phyloP scores from a whole-genome alignment of 2,113 vertebrate species.

The Oncorhynchus nerka region DNA sequence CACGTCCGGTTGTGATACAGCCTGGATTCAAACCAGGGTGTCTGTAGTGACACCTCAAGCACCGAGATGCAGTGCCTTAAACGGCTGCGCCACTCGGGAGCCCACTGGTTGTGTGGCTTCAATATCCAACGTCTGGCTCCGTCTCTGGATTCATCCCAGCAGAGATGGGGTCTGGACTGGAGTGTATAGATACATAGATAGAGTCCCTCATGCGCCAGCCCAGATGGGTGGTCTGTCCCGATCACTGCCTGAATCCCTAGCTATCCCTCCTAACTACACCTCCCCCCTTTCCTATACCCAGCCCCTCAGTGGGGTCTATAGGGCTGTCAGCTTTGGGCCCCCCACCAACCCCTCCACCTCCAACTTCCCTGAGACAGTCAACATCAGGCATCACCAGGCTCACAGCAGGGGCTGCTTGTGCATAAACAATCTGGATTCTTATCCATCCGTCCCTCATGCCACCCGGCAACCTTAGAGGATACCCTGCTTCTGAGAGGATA shows the following conservation, averaged over 20 bases:
- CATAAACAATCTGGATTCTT: conserved; percentile 25
- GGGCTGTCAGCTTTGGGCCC: neutral
- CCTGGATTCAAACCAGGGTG: no score
- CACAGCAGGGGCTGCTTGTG: conserved; percentile 24
- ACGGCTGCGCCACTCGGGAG: no score
- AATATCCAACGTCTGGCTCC: neutral
- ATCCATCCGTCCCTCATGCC: neutral
- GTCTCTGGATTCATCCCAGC: neutral
- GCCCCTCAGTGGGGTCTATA: neutral
- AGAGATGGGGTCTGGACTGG: neutral
- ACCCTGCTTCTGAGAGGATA: no score
- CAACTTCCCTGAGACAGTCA: neutral
- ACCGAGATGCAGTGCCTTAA: no score
- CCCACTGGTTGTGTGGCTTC: neutral
- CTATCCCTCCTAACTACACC: neutral
- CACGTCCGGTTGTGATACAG: no score
- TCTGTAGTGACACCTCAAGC: no score
- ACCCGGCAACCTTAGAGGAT: no score
- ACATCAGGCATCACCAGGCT: conserved; percentile 16
- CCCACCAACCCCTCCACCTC: neutral
- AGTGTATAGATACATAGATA: neutral
- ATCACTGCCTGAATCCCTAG: conserved; percentile 32
- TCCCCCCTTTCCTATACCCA: conserved; percentile 2
- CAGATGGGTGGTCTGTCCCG: conserved; percentile 68
- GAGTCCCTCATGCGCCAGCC: conserved; percentile 36